Conservation (phyloP, 2,888 invertebrate genomes). For the Eretmocerus hayati region DNA sequence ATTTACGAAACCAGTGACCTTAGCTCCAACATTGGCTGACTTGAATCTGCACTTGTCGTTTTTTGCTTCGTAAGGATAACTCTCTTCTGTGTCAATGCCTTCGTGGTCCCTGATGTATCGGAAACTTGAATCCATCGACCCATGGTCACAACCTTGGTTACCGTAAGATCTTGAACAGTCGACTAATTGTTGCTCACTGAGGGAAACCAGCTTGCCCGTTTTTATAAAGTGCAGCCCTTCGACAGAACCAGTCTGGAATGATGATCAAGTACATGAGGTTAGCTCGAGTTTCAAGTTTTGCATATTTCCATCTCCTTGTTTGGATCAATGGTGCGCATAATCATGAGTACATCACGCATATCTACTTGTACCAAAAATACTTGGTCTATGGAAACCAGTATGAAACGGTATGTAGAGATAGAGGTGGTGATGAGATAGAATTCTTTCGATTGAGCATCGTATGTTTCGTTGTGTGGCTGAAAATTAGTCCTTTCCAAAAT, state of each 20-base stretch:
- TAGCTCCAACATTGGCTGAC: slow-evolving; percentile 63
- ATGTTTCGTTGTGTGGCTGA: too few species aligned
- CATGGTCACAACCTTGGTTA: slow-evolving; percentile 87
- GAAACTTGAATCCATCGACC: slow-evolving; percentile 78
- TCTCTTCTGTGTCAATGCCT: slow-evolving; percentile 82
- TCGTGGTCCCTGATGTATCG: slow-evolving; percentile 73
- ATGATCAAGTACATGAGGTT: too few species aligned
- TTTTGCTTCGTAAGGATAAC: slow-evolving; percentile 51
- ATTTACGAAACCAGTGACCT: slow-evolving; percentile 73
- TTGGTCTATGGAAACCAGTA: too few species aligned
- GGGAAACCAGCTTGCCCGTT: slow-evolving; percentile 66
- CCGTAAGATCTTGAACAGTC: slow-evolving; percentile 80
- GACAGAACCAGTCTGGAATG: slow-evolving; percentile 76
- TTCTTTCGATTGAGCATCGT: too few species aligned
- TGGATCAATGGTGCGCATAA: too few species aligned
- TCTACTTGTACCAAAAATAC: too few species aligned
- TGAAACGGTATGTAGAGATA: too few species aligned
- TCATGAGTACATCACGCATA: too few species aligned
- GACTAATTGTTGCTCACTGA: slow-evolving; percentile 88
- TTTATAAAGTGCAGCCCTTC: slow-evolving; percentile 86
- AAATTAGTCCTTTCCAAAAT: too few species aligned
- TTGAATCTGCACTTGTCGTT: slow-evolving; percentile 50
- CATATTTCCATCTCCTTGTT: too few species aligned
- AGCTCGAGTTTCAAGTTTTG: too few species aligned
- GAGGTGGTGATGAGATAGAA: too few species aligned